Conservation (phyloP, 2,888 invertebrate species). For the Cepaea hortensis region DNA sequence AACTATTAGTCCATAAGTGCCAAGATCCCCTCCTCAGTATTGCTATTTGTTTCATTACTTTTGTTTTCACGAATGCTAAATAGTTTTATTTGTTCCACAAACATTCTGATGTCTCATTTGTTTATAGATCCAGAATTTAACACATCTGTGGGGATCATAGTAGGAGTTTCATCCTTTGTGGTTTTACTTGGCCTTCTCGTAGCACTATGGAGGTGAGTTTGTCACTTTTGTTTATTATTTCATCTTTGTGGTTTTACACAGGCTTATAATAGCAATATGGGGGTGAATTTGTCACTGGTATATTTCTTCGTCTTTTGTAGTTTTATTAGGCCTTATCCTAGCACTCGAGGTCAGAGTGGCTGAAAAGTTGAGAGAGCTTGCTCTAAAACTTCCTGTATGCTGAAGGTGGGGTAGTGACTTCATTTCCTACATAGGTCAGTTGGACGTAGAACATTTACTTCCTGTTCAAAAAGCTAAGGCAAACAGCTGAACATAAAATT, state of each 20-base stretch:
- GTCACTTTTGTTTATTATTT: not conserved
- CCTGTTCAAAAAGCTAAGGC: no score
- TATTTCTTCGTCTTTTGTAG: not conserved
- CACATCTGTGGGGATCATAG: conserved; percentile 7
- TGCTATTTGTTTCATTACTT: no score
- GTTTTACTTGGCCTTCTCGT: not conserved
- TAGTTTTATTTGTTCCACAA: not conserved
- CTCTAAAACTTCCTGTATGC: no score
- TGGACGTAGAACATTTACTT: no score
- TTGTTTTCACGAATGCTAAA: not conserved
- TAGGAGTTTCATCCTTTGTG: not conserved
- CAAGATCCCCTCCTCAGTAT: no score
- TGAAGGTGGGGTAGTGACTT: no score
- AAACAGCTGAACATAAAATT: no score
- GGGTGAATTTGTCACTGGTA: not conserved
- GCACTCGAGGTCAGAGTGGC: no score
- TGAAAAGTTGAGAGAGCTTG: no score
- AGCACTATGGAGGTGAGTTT: conserved; percentile 10
- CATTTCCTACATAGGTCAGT: no score
- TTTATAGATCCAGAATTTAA: not conserved
- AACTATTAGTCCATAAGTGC: no score
- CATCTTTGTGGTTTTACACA: not conserved
- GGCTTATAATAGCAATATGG: no score
- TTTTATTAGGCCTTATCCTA: not conserved
- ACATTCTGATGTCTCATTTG: not conserved